Conservation (phyloP, 2,797 vertebrate species). For the Alfaro cultratus region DNA sequence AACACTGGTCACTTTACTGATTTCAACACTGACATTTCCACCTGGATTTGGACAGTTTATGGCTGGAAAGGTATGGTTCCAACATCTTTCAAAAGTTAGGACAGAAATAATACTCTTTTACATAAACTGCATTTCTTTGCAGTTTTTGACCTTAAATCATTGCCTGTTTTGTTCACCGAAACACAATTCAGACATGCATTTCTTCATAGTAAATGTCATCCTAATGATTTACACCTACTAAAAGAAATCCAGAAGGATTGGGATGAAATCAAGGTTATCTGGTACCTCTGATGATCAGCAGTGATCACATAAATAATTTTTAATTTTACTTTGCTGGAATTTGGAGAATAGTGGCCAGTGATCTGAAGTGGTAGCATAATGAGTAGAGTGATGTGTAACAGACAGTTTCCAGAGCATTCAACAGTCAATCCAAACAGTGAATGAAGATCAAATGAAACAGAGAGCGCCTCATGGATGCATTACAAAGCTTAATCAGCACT, state of each 20-base stretch:
- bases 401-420: not conserved
- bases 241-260: no score
- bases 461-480: not conserved
- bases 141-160: not conserved
- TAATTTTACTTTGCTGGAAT: not conserved
- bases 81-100: not conserved
- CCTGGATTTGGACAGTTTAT: conserved; percentile 98
- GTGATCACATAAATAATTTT: no score
- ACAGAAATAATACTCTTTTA: not conserved
- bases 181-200: no score
- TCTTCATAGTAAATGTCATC: no score
- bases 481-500: not conserved
- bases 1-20: conserved; percentile 91
- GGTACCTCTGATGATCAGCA: no score
- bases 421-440: not conserved
- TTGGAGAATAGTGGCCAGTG: no score
- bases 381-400: not conserved
- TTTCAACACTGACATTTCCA: conserved; percentile 94
- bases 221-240: no score
- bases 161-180: no score
- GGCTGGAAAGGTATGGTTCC: conserved; percentile 90
- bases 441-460: not conserved
- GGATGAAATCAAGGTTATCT: no score
- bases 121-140: not conserved
- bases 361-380: not conserved